Percentiles rank a stretch among this genome's conserved stretches.
Evolutionary conservation across 2,113 vertebrate genomes (phyloP).

Genomic region (mouse (Mus musculus)): DNA sequence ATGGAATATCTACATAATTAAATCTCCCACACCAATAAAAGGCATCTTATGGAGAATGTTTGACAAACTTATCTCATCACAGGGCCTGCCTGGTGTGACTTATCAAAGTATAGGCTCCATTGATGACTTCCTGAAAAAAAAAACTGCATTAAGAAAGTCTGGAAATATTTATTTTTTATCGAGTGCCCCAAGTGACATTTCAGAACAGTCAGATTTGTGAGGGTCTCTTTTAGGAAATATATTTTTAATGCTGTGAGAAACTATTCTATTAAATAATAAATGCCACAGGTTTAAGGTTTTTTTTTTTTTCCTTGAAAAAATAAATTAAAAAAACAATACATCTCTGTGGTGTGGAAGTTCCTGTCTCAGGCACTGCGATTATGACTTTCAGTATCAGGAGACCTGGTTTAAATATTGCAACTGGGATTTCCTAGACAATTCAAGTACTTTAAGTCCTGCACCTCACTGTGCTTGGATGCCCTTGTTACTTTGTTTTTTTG

Average conservation of each 20-base stretch:
- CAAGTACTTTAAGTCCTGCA: not conserved
- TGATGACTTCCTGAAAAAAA: not conserved
- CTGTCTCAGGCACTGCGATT: not conserved
- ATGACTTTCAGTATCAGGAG: not conserved
- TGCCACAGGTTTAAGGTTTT: not conserved
- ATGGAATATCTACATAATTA: slow-evolving; percentile 70
- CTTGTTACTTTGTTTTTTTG: not conserved
- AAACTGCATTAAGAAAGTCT: not conserved
- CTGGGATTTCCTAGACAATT: not conserved
- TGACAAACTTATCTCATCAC: slow-evolving; percentile 63
- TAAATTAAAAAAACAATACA: not conserved
- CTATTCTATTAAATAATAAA: not conserved
- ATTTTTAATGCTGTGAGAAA: slow-evolving; percentile 7
- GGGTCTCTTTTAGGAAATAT: slow-evolving; percentile 7
- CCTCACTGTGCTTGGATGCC: not conserved
- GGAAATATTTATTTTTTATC: slow-evolving; percentile 11
- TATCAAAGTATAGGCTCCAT: not conserved
- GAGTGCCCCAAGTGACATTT: not conserved
- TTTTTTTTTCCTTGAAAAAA: not conserved
- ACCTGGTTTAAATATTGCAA: not conserved
- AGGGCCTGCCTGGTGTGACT: slow-evolving; percentile 21
- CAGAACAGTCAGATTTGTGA: not conserved
- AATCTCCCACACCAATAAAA: slow-evolving; percentile 67
- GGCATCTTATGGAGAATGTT: slow-evolving; percentile 20
- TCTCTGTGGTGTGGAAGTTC: not conserved